Evolutionary conservation across 1,140 invertebrate species (phyloP).

Genomic region (Caenorhabditis inopinata): DNA sequence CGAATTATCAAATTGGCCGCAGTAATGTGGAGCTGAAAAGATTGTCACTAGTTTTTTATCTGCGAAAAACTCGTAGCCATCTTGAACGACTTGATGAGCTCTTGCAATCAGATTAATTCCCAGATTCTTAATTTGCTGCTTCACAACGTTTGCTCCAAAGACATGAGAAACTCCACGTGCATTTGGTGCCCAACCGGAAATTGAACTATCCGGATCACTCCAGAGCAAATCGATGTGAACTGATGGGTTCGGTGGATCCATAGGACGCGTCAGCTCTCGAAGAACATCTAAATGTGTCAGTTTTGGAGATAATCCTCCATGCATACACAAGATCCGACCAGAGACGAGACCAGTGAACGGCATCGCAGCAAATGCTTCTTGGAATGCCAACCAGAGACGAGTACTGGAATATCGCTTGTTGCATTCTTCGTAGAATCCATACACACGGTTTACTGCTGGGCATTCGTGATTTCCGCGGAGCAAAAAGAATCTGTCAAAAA

Average conservation of each 20-base stretch:
- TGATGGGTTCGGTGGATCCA: conserved; percentile 38
- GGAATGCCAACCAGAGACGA: conserved; percentile 68
- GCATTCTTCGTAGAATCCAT: conserved; percentile 73
- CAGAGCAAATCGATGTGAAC: conserved; percentile 71
- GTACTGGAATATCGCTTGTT: conserved; percentile 69
- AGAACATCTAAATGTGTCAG: conserved; percentile 66
- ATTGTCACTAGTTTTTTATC: conserved; percentile 72
- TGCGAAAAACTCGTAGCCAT: conserved; percentile 96
- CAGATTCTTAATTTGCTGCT: neutral
- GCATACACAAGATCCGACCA: conserved; percentile 82
- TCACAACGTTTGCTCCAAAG: conserved; percentile 48
- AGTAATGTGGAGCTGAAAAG: conserved; percentile 84
- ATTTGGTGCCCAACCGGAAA: conserved; percentile 70
- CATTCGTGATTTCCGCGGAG: conserved; percentile 72
- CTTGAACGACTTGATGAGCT: conserved; percentile 74
- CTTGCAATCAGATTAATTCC: conserved; percentile 33
- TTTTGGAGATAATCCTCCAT: conserved; percentile 79
- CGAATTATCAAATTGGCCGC: conserved; percentile 65
- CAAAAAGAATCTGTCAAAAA: conserved; percentile 62
- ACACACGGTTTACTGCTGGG: conserved; percentile 72
- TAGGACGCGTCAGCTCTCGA: conserved; percentile 60
- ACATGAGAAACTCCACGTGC: conserved; percentile 68
- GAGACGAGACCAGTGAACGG: conserved; percentile 23
- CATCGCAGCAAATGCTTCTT: conserved; percentile 21
- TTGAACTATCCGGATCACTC: conserved; percentile 76